Conservation (phyloP, 2,113 vertebrate species). For the Polyodon spathula region DNA sequence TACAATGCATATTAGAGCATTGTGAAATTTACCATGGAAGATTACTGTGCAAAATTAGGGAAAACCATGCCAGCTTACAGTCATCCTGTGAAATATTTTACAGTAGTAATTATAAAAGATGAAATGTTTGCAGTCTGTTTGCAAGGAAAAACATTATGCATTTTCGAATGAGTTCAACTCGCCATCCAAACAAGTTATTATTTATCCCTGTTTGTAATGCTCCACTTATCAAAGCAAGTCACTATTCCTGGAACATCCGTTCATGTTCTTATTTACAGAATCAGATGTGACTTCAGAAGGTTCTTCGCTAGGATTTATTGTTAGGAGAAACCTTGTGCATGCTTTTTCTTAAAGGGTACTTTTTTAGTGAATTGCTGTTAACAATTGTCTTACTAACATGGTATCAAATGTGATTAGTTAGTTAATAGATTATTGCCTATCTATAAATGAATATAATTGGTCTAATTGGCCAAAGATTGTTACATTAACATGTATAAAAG, state of each 20-base stretch:
- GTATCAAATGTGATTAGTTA: too few species aligned
- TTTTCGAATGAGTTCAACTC: constrained; percentile 9
- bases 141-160: neutral
- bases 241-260: neutral
- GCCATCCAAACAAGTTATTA: constrained; percentile 9
- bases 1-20: constrained; percentile 20
- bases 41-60: constrained; percentile 23
- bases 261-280: too few species aligned
- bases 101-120: constrained; percentile 18
- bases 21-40: constrained; percentile 24
- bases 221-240: neutral
- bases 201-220: constrained; percentile 10
- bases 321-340: too few species aligned
- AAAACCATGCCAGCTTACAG: constrained; percentile 22
- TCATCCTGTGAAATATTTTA: constrained; percentile 12
- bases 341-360: too few species aligned
- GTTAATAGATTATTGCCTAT: too few species aligned
- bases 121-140: constrained; percentile 12
- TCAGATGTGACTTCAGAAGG: too few species aligned
- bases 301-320: too few species aligned
- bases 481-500: too few species aligned
- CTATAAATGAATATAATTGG: too few species aligned
- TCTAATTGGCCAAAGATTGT: too few species aligned
- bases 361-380: too few species aligned
- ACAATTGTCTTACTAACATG: too few species aligned